Evolutionary conservation across 2,888 invertebrate genomes (phyloP).

Genomic region (Eupithecia exiguata): DNA sequence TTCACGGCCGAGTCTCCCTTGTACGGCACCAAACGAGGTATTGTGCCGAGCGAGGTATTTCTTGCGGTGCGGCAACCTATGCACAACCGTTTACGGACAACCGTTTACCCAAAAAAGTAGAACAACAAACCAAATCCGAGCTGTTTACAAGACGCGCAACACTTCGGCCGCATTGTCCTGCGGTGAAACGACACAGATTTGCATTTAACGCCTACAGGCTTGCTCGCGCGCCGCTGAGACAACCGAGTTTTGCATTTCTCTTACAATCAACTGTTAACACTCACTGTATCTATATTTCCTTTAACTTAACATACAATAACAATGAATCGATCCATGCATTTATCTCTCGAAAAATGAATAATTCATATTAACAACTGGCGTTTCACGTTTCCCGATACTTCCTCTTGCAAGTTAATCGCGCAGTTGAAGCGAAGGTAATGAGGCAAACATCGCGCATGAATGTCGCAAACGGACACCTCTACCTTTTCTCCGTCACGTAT

Average conservation of each 20-base stretch:
- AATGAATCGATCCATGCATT: slow-evolving; percentile 34
- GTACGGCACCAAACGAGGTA: slow-evolving; percentile 74
- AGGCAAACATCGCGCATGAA: slow-evolving; percentile 52
- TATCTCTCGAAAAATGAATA: slow-evolving; percentile 43
- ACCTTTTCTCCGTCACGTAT: slow-evolving; percentile 56
- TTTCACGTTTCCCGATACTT: slow-evolving; percentile 39
- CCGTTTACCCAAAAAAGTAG: slow-evolving; percentile 82
- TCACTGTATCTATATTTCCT: slow-evolving; percentile 43
- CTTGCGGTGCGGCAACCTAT: slow-evolving; percentile 78
- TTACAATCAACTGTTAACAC: slow-evolving; percentile 46
- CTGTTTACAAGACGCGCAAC: slow-evolving; percentile 80
- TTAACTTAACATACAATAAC: slow-evolving; percentile 42
- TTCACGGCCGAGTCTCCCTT: slow-evolving; percentile 70
- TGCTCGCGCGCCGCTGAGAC: slow-evolving; percentile 47
- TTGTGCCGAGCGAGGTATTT: slow-evolving; percentile 75
- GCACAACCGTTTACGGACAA: slow-evolving; percentile 75
- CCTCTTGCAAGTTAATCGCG: slow-evolving; percentile 52
- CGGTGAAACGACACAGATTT: slow-evolving; percentile 76
- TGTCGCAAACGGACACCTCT: slow-evolving; percentile 60
- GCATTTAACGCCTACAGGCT: slow-evolving; percentile 75
- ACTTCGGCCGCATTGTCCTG: slow-evolving; percentile 77
- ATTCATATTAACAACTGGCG: slow-evolving; percentile 47
- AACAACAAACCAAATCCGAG: slow-evolving; percentile 75
- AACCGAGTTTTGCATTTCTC: slow-evolving; percentile 66
- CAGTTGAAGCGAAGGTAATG: slow-evolving; percentile 59